Percentiles rank a stretch among this genome's conserved stretches.
Evolutionary conservation across 2,888 invertebrate species (phyloP).

Genomic region (Deroplatys truncata): DNA sequence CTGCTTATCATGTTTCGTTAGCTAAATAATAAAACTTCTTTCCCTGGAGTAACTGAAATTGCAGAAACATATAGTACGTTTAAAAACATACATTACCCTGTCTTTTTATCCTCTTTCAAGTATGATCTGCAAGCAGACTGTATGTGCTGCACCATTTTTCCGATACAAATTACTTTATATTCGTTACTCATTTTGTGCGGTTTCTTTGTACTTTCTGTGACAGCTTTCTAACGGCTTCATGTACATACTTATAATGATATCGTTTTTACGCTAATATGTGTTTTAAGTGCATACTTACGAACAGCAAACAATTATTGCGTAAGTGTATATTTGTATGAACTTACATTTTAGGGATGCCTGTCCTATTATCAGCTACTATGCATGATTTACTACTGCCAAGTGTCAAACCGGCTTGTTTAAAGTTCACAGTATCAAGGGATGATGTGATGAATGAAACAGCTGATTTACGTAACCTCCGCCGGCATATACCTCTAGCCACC

Average conservation of each 20-base stretch:
- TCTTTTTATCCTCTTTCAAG: not conserved
- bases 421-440: too few species aligned
- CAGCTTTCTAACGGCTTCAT: too few species aligned
- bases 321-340: not conserved
- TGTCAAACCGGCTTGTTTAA: not conserved
- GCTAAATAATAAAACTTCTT: not conserved
- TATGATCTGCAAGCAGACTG: not conserved
- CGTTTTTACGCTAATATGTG: too few species aligned
- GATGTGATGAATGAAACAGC: not conserved
- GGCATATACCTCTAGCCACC: too few species aligned
- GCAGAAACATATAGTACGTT: not conserved
- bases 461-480: not conserved
- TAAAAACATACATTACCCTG: not conserved
- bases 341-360: not conserved
- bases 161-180: not conserved
- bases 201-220: not conserved
- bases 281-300: too few species aligned
- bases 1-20: not conserved
- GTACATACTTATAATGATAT: too few species aligned
- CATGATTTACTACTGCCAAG: not conserved
- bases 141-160: not conserved
- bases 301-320: not conserved
- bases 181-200: not conserved
- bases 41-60: not conserved
- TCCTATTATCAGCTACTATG: not conserved